Evolutionary conservation across 2,888 invertebrate species (phyloP), one percentile per base, ranked within the genome.

Genomic region (Scaeva pyrastri): DNA sequence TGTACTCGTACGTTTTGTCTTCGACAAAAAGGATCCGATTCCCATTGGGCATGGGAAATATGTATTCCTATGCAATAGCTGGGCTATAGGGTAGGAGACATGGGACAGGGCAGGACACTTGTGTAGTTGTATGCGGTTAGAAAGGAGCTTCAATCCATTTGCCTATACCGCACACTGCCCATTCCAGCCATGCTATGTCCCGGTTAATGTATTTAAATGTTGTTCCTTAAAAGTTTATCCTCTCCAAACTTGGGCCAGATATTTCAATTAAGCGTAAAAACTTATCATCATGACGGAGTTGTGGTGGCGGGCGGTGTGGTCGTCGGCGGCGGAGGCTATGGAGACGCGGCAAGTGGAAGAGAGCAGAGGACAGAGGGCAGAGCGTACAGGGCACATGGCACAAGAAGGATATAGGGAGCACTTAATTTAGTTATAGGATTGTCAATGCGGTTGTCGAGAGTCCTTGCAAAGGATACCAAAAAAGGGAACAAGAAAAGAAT

Each of bases 201-300:
- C 76, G 73, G 85, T 68, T 85, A 85, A 76, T 85, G 85, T 80
- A 45, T 85, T 81, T 85, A 72, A 85, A 85, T 85, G 85, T 81
- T 81, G 76, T 75, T 81, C 85, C 85, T 85, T 85, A 75, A 85
- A 85, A 85, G 81, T 85, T 85, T 85, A 60, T 70, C 76, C 85
- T 77, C 85, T 64, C 62, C 76, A 81, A 85, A 85, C 85, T 85
- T 85, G 75, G 72, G 76, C 75, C 76, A 85, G 81, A 85, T 85
- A 81, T 85, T 85, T 85, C 81, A 85, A 85, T 85, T 85, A 85
- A 81, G 80, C 74, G 71, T 75, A 80, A 84, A 74, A 80, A 75
- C 84, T 84, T 80, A 84, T 79, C 80, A 52, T 68, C 31, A 66
- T 52, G 68, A 50, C 60, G 41, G 60, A 60, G 39, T 16, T 41